Evolutionary conservation across 2,888 invertebrate genomes (phyloP).

Genomic region (Achlya flavicornis): DNA sequence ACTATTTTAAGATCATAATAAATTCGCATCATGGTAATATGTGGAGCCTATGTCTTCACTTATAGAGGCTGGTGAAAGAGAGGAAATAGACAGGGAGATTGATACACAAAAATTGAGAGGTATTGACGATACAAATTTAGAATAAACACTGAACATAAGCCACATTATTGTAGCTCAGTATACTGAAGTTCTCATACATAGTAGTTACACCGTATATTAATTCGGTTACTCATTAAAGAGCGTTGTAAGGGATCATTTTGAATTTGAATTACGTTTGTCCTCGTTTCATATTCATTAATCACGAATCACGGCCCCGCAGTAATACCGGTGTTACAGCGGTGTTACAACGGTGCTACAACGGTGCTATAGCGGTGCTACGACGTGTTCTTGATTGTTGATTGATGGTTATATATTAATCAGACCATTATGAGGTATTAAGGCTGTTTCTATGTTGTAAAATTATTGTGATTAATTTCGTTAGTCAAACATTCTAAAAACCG

Average conservation of each 20-base stretch:
- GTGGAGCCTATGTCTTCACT: no score
- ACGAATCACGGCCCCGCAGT: neutral
- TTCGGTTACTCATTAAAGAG: conserved; percentile 38
- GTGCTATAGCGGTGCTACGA: neutral
- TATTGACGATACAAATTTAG: neutral
- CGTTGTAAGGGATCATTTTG: conserved; percentile 28
- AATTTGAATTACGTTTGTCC: conserved; percentile 21
- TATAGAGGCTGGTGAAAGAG: no score
- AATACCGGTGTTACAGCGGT: neutral
- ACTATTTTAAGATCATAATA: no score
- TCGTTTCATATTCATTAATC: conserved; percentile 10
- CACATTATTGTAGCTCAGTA: no score
- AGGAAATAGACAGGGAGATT: no score
- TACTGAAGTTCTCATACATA: neutral
- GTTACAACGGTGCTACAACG: neutral
- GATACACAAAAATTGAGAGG: no score
- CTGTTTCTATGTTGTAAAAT: neutral
- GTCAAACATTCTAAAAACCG: neutral
- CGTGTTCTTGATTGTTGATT: neutral
- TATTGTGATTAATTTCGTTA: no score
- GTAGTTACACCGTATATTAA: conserved; percentile 23
- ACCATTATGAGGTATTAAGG: neutral
- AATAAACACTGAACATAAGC: neutral
- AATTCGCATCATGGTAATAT: no score
- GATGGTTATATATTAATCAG: neutral